Percentiles rank a stretch among this genome's conserved stretches.
Evolutionary conservation across 2,113 vertebrate genomes (phyloP).

Genomic region (Myiopsitta monachus): DNA sequence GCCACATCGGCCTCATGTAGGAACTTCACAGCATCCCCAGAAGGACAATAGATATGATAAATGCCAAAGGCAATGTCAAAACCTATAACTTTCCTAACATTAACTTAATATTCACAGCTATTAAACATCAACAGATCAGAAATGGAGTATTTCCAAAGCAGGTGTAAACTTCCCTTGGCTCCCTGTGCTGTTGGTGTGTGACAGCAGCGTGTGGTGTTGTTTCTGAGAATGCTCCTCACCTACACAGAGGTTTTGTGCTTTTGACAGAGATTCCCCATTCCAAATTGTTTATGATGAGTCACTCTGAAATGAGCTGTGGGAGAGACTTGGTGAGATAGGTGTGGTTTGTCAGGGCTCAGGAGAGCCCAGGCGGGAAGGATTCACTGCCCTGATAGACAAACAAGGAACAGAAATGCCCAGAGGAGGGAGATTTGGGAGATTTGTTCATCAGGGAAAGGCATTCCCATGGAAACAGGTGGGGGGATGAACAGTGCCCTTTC

Average conservation of each 20-base stretch:
- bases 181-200: not conserved
- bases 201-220: rapidly evolving
- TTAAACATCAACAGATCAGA: not conserved
- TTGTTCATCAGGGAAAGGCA: not conserved
- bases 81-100: not conserved
- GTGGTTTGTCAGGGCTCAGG: not conserved
- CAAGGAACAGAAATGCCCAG: not conserved
- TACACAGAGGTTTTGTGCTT: rapidly evolving
- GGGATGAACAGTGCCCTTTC: not conserved
- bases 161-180: not conserved
- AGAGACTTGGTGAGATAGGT: not conserved
- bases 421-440: not conserved
- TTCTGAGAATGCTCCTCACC: not conserved
- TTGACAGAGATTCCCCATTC: not conserved
- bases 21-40: not conserved
- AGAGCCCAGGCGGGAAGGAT: not conserved
- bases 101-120: not conserved
- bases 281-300: not conserved
- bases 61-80: not conserved
- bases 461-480: not conserved
- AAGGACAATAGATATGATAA: not conserved
- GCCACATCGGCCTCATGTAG: not conserved
- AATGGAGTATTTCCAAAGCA: not conserved
- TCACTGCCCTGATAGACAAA: not conserved
- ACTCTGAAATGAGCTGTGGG: not conserved